These are phyloP conservation scores for Tachysurus vachellii DNA, from an alignment of 2,113 vertebrate genomes.

Conservation along the genomic window DNA sequence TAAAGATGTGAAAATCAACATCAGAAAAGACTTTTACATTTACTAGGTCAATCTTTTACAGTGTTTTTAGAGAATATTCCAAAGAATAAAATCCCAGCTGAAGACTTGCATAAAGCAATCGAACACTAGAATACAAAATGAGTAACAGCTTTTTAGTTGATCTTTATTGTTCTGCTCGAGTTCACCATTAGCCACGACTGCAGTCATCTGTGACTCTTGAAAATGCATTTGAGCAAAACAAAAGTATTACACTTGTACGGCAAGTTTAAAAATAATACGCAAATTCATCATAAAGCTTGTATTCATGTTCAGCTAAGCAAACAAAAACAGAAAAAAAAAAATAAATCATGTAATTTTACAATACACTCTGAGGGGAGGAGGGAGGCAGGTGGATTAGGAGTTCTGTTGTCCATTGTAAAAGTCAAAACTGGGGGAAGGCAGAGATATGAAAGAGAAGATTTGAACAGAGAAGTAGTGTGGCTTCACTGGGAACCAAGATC, in stretches of 20 bases:
- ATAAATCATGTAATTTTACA: conserved; percentile 76
- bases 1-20: background rate
- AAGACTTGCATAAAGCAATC: background rate
- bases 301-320: conserved; percentile 59
- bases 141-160: conserved; percentile 39
- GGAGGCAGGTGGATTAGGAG: conserved; percentile 80
- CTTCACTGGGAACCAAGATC: conserved; percentile 63
- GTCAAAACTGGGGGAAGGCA: conserved; percentile 46
- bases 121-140: conserved; percentile 28
- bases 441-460: conserved; percentile 36
- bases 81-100: background rate
- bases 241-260: conserved; percentile 78
- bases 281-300: conserved; percentile 66
- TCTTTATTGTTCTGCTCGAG: conserved; percentile 55
- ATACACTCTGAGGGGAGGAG: conserved; percentile 68
- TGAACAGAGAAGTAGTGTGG: conserved; percentile 75
- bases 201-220: conserved; percentile 40
- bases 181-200: conserved; percentile 50
- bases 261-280: conserved; percentile 76
- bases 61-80: background rate
- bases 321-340: conserved; percentile 58
- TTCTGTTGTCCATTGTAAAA: conserved; percentile 74
- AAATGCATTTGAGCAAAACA: conserved; percentile 78
- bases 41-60: background rate
- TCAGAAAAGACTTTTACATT: conserved; percentile 1